phyloP scores from a whole-genome alignment of 2,888 invertebrate species.

The Diplolepis rosae region DNA sequence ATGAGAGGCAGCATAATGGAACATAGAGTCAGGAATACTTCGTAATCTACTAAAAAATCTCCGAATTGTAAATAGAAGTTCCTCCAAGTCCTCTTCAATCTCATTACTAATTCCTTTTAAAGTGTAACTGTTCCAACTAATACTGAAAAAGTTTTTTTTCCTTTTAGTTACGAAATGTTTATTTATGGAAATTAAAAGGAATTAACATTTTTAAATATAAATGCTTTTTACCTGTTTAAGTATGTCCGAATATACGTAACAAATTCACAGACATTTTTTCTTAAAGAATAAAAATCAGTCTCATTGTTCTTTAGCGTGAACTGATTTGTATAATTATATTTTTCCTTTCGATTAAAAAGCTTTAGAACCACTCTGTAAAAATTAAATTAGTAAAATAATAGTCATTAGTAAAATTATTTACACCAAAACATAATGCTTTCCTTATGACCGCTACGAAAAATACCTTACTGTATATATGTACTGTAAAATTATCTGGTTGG shows the following conservation, averaged over 20 bases:
- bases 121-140: constrained; percentile 55
- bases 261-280: constrained; percentile 60
- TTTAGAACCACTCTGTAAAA: constrained; percentile 59
- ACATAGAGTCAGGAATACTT: constrained; percentile 69
- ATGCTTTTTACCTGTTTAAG: constrained; percentile 55
- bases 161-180: background rate
- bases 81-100: constrained; percentile 59
- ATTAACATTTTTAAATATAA: constrained; percentile 3
- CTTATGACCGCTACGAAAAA: too few relatives aligned
- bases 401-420: background rate
- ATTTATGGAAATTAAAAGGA: background rate
- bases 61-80: constrained; percentile 56
- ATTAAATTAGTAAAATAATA: background rate
- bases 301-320: constrained; percentile 33
- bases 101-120: constrained; percentile 53
- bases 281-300: constrained; percentile 55
- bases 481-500: background rate
- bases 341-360: constrained; percentile 57
- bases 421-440: too few relatives aligned
- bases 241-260: constrained; percentile 59
- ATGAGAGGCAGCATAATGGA: constrained; percentile 70
- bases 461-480: background rate
- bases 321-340: constrained; percentile 31
- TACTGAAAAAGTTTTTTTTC: constrained; percentile 47
- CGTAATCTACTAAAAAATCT: constrained; percentile 61